These are phyloP conservation scores for Semicossyphus pulcher DNA, from an alignment of 2,113 vertebrate species.

Conservation along the genomic window DNA sequence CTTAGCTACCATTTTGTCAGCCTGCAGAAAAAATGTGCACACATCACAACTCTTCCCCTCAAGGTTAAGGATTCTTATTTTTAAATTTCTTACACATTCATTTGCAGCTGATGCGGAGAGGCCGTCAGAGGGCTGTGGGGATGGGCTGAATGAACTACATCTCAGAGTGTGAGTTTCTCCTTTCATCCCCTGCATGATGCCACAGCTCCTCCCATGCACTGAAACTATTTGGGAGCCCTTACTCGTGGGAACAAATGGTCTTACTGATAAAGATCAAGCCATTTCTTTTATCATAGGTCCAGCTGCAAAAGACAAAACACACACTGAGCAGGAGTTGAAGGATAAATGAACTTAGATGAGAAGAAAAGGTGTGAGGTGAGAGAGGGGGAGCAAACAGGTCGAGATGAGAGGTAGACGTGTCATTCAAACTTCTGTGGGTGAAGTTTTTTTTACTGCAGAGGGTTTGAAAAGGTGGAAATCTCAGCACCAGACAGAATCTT, in stretches of 20 bases:
- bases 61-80: constrained; percentile 40
- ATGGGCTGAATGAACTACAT: constrained; percentile 49
- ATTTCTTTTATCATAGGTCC: constrained; percentile 44
- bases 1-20: constrained; percentile 33
- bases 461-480: not conserved
- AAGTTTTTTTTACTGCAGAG: not conserved
- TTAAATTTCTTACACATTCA: constrained; percentile 40
- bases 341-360: constrained; percentile 6
- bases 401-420: constrained; percentile 7
- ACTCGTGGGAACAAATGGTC: constrained; percentile 62
- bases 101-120: constrained; percentile 35
- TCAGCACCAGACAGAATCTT: not conserved
- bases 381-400: not conserved
- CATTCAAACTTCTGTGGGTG: not conserved
- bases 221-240: constrained; percentile 13
- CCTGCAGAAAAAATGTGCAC: constrained; percentile 8
- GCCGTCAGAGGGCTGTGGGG: constrained; percentile 31
- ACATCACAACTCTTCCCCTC: constrained; percentile 1
- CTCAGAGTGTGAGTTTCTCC: constrained; percentile 23
- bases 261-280: constrained; percentile 58
- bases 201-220: constrained; percentile 29
- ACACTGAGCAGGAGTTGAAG: constrained; percentile 1
- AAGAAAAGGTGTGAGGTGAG: constrained; percentile 13
- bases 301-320: constrained; percentile 34
- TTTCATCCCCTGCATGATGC: constrained; percentile 46